Base-by-base conservation (phyloP, 2,888 invertebrate species). In the Amphimallon solstitiale region DNA sequence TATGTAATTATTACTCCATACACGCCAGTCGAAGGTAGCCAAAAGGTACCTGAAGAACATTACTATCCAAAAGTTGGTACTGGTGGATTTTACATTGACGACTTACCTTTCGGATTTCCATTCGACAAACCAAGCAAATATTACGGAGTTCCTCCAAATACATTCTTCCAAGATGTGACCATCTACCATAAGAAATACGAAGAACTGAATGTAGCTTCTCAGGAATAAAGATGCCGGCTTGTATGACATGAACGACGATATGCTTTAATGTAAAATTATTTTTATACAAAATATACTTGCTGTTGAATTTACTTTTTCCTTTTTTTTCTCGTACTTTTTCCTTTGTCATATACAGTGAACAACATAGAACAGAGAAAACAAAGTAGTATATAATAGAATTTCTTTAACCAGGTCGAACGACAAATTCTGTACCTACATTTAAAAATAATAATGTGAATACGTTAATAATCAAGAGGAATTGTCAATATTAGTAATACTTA, bases 101-200 rank as follows among this genome's bases (percentile, higher is more conserved):
- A 92, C 79, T 85, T 86, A 78, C 86, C 91, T 51, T 84, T 89
- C 74, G 91, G 90, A 60, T 93, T 88, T 85, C 93, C 93, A 68
- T 86, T 92, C 78, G 92, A 93, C 78, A 88, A 90, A 73, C 82
- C 83, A 15, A 86, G 90, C 75, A 82, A 86, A 45, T 81, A 81
- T 48, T 83, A 83, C 68, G 10, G 59, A 9, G 87, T 88, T 14
- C 86, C 89, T 40, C n/a, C n/a, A n/a, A 92, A 92, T 82, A 87
- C 88, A 82, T 86, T 84, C 79, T 87, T 89, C 78, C 84, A 89
- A 71, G 89, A 90, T 72, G 85, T 88, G 2, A 83, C 84, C 70
- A 84, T 91, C 75, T 90, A 86, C 84, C 89, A 91, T 81, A 86
- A 71, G 45, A 12, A 29, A 23, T 17, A 19, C 6, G 61, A 61